Evolutionary conservation across 2,113 vertebrate genomes (phyloP).

Genomic region (Lichenostomus cassidix): DNA sequence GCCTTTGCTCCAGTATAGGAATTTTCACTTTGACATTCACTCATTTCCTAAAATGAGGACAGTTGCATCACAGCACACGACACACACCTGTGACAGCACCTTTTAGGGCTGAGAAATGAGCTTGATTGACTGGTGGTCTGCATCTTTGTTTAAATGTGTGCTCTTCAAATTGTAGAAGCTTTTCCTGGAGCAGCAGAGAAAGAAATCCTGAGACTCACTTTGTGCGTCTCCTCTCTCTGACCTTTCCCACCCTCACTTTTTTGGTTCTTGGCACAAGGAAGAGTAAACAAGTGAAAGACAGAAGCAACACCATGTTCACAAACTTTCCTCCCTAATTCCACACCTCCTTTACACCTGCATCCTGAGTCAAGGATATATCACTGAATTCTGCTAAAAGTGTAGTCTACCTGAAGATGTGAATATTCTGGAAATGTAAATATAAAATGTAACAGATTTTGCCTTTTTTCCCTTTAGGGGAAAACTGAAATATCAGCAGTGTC

Average conservation of each 20-base stretch:
- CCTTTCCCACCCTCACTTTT: neutral
- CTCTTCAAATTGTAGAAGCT: neutral
- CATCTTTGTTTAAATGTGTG: neutral
- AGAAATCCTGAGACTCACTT: neutral
- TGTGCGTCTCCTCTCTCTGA: neutral
- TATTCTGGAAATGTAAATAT: neutral
- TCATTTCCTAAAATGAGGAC: neutral
- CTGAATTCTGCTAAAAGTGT: neutral
- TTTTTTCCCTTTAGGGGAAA: neutral
- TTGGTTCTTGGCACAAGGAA: neutral
- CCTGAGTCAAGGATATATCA: neutral
- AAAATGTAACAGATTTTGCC: neutral
- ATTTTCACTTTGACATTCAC: neutral
- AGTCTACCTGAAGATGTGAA: neutral
- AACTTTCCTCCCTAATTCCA: neutral
- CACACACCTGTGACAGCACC: neutral
- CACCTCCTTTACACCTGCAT: neutral
- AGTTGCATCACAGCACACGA: fast-evolving
- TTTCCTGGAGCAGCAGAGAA: neutral
- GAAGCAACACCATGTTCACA: neutral
- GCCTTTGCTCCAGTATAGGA: neutral
- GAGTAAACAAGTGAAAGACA: neutral
- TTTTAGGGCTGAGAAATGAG: neutral
- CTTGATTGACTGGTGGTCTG: neutral
- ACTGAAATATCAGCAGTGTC: neutral